Conservation (phyloP, 2,797 vertebrate genomes). For the Craterocephalus amniculus region DNA sequence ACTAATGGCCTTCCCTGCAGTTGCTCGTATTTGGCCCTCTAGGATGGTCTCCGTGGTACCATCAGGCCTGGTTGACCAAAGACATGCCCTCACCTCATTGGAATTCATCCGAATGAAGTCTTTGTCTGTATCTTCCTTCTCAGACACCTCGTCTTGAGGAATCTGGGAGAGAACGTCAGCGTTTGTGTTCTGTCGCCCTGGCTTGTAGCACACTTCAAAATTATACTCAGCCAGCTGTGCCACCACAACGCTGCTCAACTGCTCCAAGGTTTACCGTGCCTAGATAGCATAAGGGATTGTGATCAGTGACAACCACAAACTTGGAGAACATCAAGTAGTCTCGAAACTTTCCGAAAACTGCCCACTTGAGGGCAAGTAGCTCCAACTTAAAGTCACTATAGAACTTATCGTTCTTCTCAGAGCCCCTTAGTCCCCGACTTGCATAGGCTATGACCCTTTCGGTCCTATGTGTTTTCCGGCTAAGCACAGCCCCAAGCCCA, state of each 20-base stretch:
- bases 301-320: not conserved
- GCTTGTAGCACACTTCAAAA: not conserved
- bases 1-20: not conserved
- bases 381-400: constrained; percentile 6
- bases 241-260: not conserved
- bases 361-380: constrained; percentile 1
- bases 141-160: not conserved
- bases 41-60: not conserved
- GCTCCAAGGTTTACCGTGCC: not conserved
- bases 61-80: not conserved
- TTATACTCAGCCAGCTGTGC: not conserved
- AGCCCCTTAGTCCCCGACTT: not conserved
- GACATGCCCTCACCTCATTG: not conserved
- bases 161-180: not conserved
- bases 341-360: not conserved
- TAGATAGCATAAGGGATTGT: not conserved
- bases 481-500: not conserved
- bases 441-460: not conserved
- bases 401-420: not conserved
- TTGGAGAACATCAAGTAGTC: constrained; percentile 1
- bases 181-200: not conserved
- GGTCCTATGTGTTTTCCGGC: not conserved
- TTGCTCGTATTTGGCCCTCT: not conserved
- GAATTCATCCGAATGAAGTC: no score
- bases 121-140: no score